Conservation (phyloP, 2,888 invertebrate genomes). For the Caenorhabditis auriculariae region DNA sequence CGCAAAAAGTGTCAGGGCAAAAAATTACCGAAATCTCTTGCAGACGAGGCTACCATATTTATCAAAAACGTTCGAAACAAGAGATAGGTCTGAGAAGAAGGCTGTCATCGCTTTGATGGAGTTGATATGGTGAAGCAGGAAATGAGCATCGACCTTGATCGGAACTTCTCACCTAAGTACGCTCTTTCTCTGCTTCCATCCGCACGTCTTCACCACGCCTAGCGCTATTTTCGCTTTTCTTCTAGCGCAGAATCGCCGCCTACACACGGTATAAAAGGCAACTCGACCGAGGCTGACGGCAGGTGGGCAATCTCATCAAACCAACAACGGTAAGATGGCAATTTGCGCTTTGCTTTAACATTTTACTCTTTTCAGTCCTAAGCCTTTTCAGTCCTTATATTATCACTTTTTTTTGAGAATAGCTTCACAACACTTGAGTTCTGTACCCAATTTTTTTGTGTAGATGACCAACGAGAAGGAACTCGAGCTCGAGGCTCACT, state of each 20-base stretch:
- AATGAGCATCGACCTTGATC: slow-evolving; percentile 17
- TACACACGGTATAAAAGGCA: slow-evolving; percentile 37
- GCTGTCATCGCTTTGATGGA: too few species aligned
- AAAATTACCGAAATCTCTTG: too few species aligned
- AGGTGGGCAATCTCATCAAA: slow-evolving; percentile 40
- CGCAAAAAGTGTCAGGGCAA: too few species aligned
- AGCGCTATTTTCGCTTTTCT: slow-evolving; percentile 17
- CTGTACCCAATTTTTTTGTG: slow-evolving; percentile 3
- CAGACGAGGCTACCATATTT: too few species aligned
- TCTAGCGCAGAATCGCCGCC: slow-evolving; percentile 31
- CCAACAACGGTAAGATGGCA: slow-evolving; percentile 30
- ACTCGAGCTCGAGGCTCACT: slow-evolving; percentile 48
- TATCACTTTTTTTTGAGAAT: background rate
- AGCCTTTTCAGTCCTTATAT: too few species aligned
- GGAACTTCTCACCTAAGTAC: slow-evolving; percentile 23
- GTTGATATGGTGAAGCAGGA: too few species aligned
- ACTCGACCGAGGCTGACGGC: slow-evolving; percentile 16
- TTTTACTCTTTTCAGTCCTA: slow-evolving; percentile 16
- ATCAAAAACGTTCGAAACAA: too few species aligned
- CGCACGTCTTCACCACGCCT: slow-evolving; percentile 10
- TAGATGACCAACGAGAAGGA: slow-evolving; percentile 49
- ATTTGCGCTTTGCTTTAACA: slow-evolving; percentile 12
- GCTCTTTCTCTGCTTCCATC: slow-evolving; percentile 16
- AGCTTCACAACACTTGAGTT: background rate
- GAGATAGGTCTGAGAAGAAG: too few species aligned